These are phyloP conservation scores for Colistium nudipinnis DNA, from an alignment of 2,113 vertebrate genomes.

Conservation along the genomic window DNA sequence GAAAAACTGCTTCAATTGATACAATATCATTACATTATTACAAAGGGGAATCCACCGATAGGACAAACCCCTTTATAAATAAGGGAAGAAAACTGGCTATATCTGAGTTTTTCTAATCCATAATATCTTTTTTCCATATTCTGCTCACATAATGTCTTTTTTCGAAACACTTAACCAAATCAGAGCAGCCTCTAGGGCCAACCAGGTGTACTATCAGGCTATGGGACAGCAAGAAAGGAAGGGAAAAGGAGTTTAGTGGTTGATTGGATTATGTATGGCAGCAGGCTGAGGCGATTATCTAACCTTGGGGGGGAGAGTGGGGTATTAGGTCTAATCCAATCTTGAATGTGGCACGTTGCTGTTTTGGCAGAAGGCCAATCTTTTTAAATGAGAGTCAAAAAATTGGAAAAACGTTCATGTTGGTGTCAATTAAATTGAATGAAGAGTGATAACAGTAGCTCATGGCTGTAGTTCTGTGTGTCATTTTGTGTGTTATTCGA, in stretches of 20 bases:
- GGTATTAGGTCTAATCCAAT: conserved; percentile 47
- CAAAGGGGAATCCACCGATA: no score
- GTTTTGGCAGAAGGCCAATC: conserved; percentile 11
- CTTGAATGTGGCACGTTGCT: conserved; percentile 37
- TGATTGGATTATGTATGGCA: conserved; percentile 51
- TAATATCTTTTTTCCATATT: neutral
- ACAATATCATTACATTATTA: neutral
- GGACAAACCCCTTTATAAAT: neutral
- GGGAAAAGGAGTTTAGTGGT: conserved; percentile 16
- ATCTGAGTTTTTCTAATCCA: neutral
- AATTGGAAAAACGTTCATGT: conserved; percentile 10
- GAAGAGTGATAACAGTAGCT: no score
- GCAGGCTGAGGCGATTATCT: conserved; percentile 14
- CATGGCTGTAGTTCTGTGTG: no score
- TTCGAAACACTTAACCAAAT: conserved; percentile 11
- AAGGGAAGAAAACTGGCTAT: neutral
- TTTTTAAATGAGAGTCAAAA: conserved; percentile 13
- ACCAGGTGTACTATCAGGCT: conserved; percentile 64
- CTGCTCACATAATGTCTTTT: neutral
- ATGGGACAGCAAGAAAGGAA: conserved; percentile 52
- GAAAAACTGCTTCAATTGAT: neutral
- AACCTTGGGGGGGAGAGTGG: conserved; percentile 6
- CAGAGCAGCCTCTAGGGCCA: conserved; percentile 59
- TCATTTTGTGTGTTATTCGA: no score
- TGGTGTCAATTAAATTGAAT: no score